These are phyloP conservation scores for Lampris incognitus DNA, from an alignment of 2,113 vertebrate species.

Conservation along the genomic window DNA sequence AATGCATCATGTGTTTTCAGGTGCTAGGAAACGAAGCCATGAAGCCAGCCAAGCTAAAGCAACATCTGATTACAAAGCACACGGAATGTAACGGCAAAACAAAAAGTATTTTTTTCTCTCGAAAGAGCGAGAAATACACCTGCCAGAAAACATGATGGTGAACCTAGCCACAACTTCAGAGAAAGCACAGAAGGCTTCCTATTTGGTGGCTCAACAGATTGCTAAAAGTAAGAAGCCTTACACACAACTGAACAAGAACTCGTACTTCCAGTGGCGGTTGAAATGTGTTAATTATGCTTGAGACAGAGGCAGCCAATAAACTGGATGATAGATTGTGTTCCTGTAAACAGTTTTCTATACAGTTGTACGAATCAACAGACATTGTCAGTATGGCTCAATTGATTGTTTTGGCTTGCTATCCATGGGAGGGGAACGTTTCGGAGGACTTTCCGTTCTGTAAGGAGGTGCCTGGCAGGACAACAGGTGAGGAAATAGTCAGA, in stretches of 20 bases:
- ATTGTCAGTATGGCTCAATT: constrained; percentile 18
- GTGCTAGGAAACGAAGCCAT: constrained; percentile 4
- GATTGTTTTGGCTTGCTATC: constrained; percentile 21
- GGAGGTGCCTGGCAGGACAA: constrained; percentile 31
- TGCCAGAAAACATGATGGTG: no score
- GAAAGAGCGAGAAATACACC: neutral
- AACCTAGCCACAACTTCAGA: no score
- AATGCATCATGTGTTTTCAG: constrained; percentile 3
- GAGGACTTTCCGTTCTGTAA: constrained; percentile 31
- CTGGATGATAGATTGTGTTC: constrained; percentile 13
- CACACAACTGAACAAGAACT: no score
- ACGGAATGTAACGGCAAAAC: neutral
- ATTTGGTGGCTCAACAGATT: no score
- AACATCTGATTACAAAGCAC: constrained; percentile 1
- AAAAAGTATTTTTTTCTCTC: neutral
- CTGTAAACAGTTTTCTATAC: constrained; percentile 17
- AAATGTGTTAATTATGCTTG: neutral
- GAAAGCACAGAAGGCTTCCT: no score
- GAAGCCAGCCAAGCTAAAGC: constrained; percentile 15
- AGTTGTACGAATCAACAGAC: constrained; percentile 22
- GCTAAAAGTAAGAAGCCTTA: neutral
- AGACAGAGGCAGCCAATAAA: constrained; percentile 4
- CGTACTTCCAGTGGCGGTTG: no score
- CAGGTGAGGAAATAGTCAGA: constrained; percentile 28
- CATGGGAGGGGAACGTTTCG: constrained; percentile 14